A percentile compares a stretch with the other conserved stretches of the same genome.
Evolutionary conservation across 2,113 vertebrate genomes (phyloP).

Genomic region (Ptychochromis oligacanthus): DNA sequence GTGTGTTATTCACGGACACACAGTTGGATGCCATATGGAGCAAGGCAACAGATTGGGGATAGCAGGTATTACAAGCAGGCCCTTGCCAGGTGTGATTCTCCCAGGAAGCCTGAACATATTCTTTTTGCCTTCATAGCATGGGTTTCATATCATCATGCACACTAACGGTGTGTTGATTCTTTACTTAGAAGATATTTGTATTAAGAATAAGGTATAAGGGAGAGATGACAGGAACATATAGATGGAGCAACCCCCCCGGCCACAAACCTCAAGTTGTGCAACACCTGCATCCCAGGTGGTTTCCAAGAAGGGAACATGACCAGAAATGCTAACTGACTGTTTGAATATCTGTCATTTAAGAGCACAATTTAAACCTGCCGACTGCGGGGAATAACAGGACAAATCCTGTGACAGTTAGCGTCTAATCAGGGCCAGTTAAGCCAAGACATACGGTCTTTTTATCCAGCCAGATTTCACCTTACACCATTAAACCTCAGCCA

Average conservation of each 20-base stretch:
- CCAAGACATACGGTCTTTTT: not conserved
- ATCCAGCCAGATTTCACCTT: not conserved
- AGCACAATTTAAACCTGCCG: not conserved
- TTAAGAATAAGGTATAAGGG: not conserved
- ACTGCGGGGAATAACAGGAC: not conserved
- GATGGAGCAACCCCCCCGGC: not conserved
- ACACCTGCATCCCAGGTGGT: slow-evolving; percentile 34
- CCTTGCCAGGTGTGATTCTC: slow-evolving; percentile 37
- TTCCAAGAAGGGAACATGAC: not conserved
- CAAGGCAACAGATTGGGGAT: slow-evolving; percentile 42
- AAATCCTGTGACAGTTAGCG: not conserved
- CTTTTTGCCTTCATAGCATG: not conserved
- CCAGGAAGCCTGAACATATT: not conserved
- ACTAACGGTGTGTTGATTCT: not conserved
- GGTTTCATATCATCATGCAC: not conserved
- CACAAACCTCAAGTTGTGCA: slow-evolving; percentile 20
- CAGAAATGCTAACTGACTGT: not conserved
- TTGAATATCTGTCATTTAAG: not conserved
- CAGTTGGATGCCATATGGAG: slow-evolving; percentile 52
- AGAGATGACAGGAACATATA: not conserved
- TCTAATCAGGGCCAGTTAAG: not conserved
- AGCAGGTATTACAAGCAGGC: slow-evolving; percentile 19
- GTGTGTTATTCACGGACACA: slow-evolving; percentile 21
- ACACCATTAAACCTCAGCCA: not conserved
- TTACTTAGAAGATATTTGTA: not conserved